Evolutionary conservation across 53 echinoderm and acorn worm species (phyloP).

Genomic region (Holothuria leucospilota): DNA sequence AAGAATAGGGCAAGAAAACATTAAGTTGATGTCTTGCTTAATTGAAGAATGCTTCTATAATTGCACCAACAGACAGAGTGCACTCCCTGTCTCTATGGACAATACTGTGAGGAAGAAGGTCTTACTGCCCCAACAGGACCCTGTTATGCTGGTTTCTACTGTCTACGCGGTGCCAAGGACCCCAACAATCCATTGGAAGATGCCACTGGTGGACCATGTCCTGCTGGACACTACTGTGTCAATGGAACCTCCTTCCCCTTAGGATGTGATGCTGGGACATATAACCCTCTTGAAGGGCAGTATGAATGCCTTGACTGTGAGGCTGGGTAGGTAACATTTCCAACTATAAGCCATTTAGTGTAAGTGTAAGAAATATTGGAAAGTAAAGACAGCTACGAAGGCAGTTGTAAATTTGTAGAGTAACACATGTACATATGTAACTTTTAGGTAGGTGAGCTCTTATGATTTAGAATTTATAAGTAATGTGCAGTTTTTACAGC

Average conservation of each 20-base stretch:
- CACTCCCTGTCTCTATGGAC: conserved; percentile 87
- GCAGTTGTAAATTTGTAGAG: too few relatives aligned
- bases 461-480: too few relatives aligned
- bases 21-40: not conserved
- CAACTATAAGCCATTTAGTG: too few relatives aligned
- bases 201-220: conserved; percentile 88
- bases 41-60: too few relatives aligned
- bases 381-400: too few relatives aligned
- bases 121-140: conserved; percentile 83
- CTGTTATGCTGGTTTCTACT: conserved; percentile 95
- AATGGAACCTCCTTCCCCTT: conserved; percentile 93
- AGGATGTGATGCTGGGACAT: conserved; percentile 87
- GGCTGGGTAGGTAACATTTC: conserved; percentile 73
- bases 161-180: conserved; percentile 85
- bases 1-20: not conserved
- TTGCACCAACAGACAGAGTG: conserved; percentile 75
- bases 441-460: too few relatives aligned
- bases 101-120: conserved; percentile 80
- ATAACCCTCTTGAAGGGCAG: conserved; percentile 88
- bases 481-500: too few relatives aligned
- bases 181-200: conserved; percentile 88
- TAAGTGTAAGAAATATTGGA: too few relatives aligned
- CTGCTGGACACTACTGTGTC: conserved; percentile 89
- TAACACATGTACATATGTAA: too few relatives aligned
- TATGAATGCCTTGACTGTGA: conserved; percentile 85